Base-by-base conservation (phyloP, 2,888 invertebrate genomes). In the Cremastinae sp. region DNA sequence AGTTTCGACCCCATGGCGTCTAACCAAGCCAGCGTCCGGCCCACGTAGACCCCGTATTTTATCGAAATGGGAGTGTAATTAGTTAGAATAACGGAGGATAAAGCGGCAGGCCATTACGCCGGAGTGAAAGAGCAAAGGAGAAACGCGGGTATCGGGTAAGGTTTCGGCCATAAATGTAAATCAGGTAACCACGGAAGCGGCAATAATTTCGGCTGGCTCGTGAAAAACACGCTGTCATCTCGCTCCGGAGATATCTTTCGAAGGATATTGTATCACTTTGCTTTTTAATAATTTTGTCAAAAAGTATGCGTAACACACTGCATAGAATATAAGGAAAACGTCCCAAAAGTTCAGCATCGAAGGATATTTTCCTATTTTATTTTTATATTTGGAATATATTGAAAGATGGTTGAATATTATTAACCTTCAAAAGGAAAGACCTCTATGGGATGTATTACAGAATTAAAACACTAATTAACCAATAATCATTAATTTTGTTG, bases 51-150 rank as follows among this genome's bases (percentile, higher is more conserved):
- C 79, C 83, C 85, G 80, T 87, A 87, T 87, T 85, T 88, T 85
- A 87, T 85, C 84, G 80, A 81, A 86, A 88, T 87, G 87, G 85
- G 83, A 84, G 84, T 85, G 87, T 87, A 88, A 88, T 88, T 88
- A 87, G 87, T 87, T 87, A 84, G 56, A 62, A 62, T 62, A 62
- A 49, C 47, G 28, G 47, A 16, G 36, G 18, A 47, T 45, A 28
- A 53, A 88, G 85, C 84, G 85, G 65, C 83, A 82, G 49, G 75
- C 86, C 87, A 88, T 88, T 88, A 88, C 84, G 84, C 83, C 84
- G 85, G 82, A 70, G 70, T 47, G 38, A 58, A 69, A 47, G 22
- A 61, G 22, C n/a, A 38, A 2, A 20, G 43, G 58, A 3, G 9
- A 56, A 18, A n/a, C 22, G 12, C 51, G 12, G 28, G 49, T 47